Evolutionary conservation across 35 echinoderm and acorn worm species (phyloP).

Genomic region (Heliocidaris erythrogramma): DNA sequence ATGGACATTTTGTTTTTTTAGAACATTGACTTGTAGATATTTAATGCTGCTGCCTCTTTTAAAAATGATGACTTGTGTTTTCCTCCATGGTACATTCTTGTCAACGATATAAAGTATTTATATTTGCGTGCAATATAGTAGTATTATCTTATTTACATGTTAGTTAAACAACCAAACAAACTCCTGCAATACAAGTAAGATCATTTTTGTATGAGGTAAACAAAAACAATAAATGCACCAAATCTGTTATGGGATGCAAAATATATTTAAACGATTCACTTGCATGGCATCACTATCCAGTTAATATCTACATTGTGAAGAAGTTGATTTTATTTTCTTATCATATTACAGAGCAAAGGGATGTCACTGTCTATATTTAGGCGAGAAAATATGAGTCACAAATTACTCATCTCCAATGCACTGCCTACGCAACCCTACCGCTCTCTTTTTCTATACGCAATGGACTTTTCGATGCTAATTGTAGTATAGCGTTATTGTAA

Average conservation of each 20-base stretch:
- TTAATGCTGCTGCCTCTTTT: not conserved
- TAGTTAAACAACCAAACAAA: not conserved
- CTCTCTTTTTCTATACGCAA: not conserved
- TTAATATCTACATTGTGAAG: not conserved
- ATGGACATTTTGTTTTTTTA: not conserved
- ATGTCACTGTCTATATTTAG: conserved; percentile 38
- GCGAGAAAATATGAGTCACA: not conserved
- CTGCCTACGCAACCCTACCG: not conserved
- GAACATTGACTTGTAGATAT: not conserved
- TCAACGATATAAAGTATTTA: conserved; percentile 20
- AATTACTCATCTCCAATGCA: conserved; percentile 31
- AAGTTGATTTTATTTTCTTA: conserved; percentile 14
- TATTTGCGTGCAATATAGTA: conserved; percentile 46
- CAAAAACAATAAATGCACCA: not conserved
- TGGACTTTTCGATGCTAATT: not conserved
- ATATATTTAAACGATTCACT: not conserved
- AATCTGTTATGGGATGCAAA: not conserved
- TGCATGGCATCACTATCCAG: not conserved
- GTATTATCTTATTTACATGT: conserved; percentile 22
- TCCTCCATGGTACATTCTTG: not conserved
- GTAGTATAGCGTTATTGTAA: not conserved
- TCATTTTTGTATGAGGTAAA: not conserved
- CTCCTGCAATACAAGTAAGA: not conserved
- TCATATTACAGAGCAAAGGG: conserved; percentile 8
- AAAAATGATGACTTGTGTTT: not conserved